Percentiles rank a stretch among this genome's conserved stretches.
Evolutionary conservation across 2,113 vertebrate species (phyloP).

Genomic region (Nesogale talazaci): DNA sequence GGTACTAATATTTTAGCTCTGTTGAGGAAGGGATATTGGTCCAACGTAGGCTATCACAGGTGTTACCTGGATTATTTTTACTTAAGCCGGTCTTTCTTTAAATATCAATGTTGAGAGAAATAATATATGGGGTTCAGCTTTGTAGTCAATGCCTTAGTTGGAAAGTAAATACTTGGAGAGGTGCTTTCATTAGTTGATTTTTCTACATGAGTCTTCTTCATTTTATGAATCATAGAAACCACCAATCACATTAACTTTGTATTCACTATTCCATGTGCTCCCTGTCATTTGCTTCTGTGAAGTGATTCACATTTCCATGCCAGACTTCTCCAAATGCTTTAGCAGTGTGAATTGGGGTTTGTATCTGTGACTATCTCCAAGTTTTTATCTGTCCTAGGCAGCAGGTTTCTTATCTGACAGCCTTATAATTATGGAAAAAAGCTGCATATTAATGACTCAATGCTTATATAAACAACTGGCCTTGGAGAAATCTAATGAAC

Average conservation of each 20-base stretch:
- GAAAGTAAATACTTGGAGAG: slow-evolving; percentile 29
- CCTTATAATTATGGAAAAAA: slow-evolving; percentile 85
- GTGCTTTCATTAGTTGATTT: slow-evolving; percentile 53
- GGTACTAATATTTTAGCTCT: too few species aligned
- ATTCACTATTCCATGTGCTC: slow-evolving; percentile 60
- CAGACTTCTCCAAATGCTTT: slow-evolving; percentile 66
- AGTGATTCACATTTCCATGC: slow-evolving; percentile 71
- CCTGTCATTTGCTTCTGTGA: slow-evolving; percentile 64
- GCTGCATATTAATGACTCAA: slow-evolving; percentile 86
- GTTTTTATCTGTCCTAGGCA: slow-evolving; percentile 85
- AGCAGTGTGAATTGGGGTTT: slow-evolving; percentile 73
- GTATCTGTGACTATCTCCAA: slow-evolving; percentile 83
- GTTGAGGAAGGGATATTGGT: too few species aligned
- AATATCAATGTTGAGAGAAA: slow-evolving; percentile 28
- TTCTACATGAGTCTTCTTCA: slow-evolving; percentile 4
- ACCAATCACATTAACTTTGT: slow-evolving; percentile 28
- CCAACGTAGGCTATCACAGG: too few species aligned
- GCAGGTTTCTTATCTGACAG: slow-evolving; percentile 87
- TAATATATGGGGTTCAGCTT: neutral
- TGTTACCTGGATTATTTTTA: too few species aligned
- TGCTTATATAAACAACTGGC: slow-evolving; percentile 88
- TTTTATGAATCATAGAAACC: neutral
- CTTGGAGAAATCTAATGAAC: slow-evolving; percentile 87
- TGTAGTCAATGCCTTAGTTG: slow-evolving; percentile 10
- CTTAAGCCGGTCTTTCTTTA: neutral